These are phyloP conservation scores for Aplocera efformata DNA, from an alignment of 2,888 invertebrate genomes.

Conservation along the genomic window DNA sequence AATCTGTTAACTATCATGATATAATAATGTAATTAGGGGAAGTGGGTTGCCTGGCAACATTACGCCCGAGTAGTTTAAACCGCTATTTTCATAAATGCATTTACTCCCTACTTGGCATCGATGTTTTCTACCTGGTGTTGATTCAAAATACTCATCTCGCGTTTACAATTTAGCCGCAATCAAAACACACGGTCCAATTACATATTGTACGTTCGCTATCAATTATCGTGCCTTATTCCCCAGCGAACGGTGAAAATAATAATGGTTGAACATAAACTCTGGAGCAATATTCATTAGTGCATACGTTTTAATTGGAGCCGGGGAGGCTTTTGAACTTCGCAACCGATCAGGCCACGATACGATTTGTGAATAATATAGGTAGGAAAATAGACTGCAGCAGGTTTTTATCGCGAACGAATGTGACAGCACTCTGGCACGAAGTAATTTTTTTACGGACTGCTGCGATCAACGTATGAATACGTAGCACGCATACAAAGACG, in stretches of 20 bases:
- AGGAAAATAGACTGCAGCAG: too few relatives aligned
- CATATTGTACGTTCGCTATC: slow-evolving; percentile 26
- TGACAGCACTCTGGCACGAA: neutral
- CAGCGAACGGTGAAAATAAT: slow-evolving; percentile 24
- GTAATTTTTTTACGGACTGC: neutral
- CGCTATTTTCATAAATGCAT: too few relatives aligned
- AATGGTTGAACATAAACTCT: slow-evolving; percentile 28
- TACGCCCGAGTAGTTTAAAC: too few relatives aligned
- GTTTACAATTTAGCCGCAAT: slow-evolving; percentile 11
- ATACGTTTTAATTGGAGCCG: slow-evolving; percentile 31
- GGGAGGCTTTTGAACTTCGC: slow-evolving; percentile 8
- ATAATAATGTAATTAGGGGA: too few relatives aligned
- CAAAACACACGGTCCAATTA: slow-evolving; percentile 18
- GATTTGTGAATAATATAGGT: neutral
- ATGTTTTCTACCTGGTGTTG: too few relatives aligned
- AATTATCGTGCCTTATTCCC: slow-evolving; percentile 28
- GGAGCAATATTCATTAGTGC: slow-evolving; percentile 31
- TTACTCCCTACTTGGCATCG: too few relatives aligned
- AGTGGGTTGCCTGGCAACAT: too few relatives aligned
- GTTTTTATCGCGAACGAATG: neutral
- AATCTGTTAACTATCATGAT: too few relatives aligned
- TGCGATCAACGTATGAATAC: too few relatives aligned
- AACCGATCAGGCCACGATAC: slow-evolving; percentile 6
- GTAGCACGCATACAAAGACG: too few relatives aligned
- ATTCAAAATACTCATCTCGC: slow-evolving; percentile 2